A percentile compares a stretch with the other conserved stretches of the same genome.
Evolutionary conservation across 1,140 invertebrate species (phyloP).

Genomic region (Theocolax elegans): DNA sequence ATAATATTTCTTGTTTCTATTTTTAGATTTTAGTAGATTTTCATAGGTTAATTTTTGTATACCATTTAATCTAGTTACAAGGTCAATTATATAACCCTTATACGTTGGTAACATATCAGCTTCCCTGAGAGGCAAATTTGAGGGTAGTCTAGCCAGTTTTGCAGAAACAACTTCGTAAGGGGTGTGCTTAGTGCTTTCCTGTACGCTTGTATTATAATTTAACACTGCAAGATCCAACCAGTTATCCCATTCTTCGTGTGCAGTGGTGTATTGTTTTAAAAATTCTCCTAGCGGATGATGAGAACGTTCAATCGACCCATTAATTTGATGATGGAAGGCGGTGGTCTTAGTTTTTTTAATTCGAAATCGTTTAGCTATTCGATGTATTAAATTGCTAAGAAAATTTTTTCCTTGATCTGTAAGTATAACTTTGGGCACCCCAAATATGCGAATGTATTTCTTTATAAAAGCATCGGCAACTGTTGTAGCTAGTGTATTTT

Average conservation of each 20-base stretch:
- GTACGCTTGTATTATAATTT: neutral
- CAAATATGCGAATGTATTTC: slow-evolving; percentile 32
- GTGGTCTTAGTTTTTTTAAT: slow-evolving; percentile 54
- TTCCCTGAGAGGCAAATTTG: neutral
- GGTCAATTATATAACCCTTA: neutral
- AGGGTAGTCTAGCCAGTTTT: neutral
- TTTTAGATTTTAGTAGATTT: neutral
- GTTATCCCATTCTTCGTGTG: slow-evolving; percentile 56
- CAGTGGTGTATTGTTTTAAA: slow-evolving; percentile 49
- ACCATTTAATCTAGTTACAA: neutral
- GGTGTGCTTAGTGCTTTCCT: slow-evolving; percentile 4
- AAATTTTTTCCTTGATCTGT: slow-evolving; percentile 54
- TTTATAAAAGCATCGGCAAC: slow-evolving; percentile 39
- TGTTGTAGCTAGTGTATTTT: neutral
- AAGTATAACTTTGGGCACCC: slow-evolving; percentile 36
- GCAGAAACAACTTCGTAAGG: slow-evolving; percentile 10
- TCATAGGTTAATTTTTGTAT: neutral
- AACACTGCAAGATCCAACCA: slow-evolving; percentile 46
- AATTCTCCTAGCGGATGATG: slow-evolving; percentile 54
- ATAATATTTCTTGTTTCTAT: neutral
- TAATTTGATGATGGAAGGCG: slow-evolving; percentile 58
- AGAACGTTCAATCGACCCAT: slow-evolving; percentile 55
- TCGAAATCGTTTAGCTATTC: slow-evolving; percentile 46
- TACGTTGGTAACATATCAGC: neutral
- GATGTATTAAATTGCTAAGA: slow-evolving; percentile 41